A percentile compares a stretch with the other conserved stretches of the same genome.
phyloP scores from a whole-genome alignment of 2,888 invertebrate species.

The Tolmerus cingulatus region DNA sequence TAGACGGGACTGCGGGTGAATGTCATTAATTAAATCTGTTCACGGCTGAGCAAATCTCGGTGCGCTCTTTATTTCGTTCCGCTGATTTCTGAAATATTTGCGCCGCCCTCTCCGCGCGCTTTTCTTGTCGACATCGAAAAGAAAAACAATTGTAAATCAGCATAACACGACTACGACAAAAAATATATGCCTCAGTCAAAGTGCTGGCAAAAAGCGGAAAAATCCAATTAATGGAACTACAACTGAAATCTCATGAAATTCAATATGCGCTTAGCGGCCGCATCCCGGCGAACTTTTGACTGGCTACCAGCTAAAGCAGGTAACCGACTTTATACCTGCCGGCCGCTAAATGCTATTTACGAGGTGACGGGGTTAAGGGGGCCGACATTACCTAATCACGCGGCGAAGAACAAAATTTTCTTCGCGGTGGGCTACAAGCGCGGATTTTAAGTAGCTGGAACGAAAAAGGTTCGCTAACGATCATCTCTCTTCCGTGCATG shows the following conservation, averaged over 20 bases:
- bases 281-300: neutral
- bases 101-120: neutral
- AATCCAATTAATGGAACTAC: constrained; percentile 4
- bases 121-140: neutral
- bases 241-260: neutral
- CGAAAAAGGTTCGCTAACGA: neutral
- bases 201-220: neutral
- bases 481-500: neutral
- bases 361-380: neutral
- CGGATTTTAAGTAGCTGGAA: neutral
- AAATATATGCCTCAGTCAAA: neutral
- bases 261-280: neutral
- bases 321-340: neutral
- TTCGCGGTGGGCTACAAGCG: neutral
- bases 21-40: constrained; percentile 35
- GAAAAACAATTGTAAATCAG: neutral
- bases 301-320: neutral
- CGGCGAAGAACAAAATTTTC: neutral
- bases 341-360: neutral
- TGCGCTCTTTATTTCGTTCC: constrained; percentile 3
- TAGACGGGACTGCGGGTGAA: neutral
- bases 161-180: neutral
- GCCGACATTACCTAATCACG: neutral
- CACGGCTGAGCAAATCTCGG: constrained; percentile 26
- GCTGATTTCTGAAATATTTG: neutral